phyloP scores from a whole-genome alignment of 1,140 invertebrate species.

The Drosophila albomicans region DNA sequence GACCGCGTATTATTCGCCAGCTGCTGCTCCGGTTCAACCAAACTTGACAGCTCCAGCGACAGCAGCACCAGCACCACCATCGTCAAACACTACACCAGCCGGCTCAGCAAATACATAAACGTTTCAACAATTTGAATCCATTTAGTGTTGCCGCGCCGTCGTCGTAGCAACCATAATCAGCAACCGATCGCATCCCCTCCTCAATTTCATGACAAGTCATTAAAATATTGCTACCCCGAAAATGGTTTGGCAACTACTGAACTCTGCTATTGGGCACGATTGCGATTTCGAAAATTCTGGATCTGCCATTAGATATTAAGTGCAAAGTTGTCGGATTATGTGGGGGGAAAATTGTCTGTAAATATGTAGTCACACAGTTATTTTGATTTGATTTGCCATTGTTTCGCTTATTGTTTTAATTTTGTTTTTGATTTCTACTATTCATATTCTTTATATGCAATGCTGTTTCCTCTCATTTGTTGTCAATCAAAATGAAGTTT shows the following conservation, averaged over 20 bases:
- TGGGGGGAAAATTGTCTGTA: conserved; percentile 67
- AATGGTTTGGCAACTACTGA: conserved; percentile 64
- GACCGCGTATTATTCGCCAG: conserved; percentile 70
- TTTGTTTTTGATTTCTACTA: conserved; percentile 47
- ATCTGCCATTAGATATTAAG: conserved; percentile 67
- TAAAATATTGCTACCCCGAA: conserved; percentile 50
- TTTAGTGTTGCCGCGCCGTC: conserved; percentile 41
- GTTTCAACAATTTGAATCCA: conserved; percentile 9
- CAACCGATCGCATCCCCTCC: conserved; percentile 26
- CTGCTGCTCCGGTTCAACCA: conserved; percentile 68
- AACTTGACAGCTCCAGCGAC: conserved; percentile 64
- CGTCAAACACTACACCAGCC: conserved; percentile 61
- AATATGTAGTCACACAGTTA: conserved; percentile 80
- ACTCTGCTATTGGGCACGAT: conserved; percentile 39
- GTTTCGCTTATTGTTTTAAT: conserved; percentile 66
- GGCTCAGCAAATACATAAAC: conserved; percentile 66
- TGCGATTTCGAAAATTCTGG: conserved; percentile 43
- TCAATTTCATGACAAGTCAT: conserved; percentile 70
- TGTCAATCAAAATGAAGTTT: conserved; percentile 67
- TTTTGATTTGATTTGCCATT: conserved; percentile 77
- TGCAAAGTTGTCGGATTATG: conserved; percentile 64
- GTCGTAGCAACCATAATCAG: conserved; percentile 34
- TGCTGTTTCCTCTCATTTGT: conserved; percentile 71
- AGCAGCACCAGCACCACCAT: conserved; percentile 51
- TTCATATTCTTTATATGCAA: conserved; percentile 48